Conservation (phyloP, 2,113 vertebrate genomes). For the Cyanoderma ruficeps region DNA sequence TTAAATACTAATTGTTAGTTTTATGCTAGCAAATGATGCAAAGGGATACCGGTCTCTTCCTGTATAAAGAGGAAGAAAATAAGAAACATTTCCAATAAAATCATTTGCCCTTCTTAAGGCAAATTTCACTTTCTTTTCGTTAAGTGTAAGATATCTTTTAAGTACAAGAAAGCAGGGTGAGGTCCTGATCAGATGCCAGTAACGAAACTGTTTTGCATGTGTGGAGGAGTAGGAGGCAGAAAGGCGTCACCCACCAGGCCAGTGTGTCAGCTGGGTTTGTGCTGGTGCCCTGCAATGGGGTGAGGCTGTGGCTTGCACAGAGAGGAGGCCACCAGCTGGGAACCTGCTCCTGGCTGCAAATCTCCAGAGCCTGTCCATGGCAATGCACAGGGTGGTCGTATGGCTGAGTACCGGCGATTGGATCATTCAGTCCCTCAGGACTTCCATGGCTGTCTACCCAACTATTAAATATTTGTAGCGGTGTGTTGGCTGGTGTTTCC, state of each 20-base stretch:
- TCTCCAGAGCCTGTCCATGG: background rate
- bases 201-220: background rate
- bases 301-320: fast-evolving
- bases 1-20: background rate
- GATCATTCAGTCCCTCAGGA: background rate
- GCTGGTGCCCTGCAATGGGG: fast-evolving
- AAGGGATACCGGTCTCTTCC: background rate
- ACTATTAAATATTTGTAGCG: background rate
- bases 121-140: background rate
- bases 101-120: background rate
- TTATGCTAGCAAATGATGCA: background rate
- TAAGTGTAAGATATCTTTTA: background rate
- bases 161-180: background rate
- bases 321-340: background rate
- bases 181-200: background rate
- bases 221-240: background rate
- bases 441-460: background rate
- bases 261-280: fast-evolving
- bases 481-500: background rate
- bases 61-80: background rate
- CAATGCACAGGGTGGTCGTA: fast-evolving
- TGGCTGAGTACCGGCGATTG: fast-evolving
- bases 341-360: fast-evolving
- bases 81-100: background rate
- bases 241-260: fast-evolving